Conservation (phyloP, 92 coral and sea anemone genomes). For the Parazoanthus darwini region DNA sequence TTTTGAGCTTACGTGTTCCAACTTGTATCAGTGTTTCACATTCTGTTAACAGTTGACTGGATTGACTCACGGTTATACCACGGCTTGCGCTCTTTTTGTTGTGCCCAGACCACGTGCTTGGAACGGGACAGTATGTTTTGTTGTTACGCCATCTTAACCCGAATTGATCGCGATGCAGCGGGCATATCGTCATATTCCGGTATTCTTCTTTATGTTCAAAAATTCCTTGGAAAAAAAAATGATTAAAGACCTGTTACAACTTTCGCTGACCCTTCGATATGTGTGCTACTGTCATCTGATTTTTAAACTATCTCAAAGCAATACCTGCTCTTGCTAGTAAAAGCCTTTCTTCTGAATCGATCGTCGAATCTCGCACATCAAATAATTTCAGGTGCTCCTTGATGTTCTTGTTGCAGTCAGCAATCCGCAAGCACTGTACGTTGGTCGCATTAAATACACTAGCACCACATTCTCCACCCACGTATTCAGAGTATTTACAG, state of each 20-base stretch:
- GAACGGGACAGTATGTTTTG: constrained; percentile 53
- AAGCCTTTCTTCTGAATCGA: constrained; percentile 30
- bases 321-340: constrained; percentile 38
- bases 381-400: constrained; percentile 56
- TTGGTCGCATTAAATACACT: constrained; percentile 40
- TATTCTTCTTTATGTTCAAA: constrained; percentile 32
- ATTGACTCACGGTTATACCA: constrained; percentile 56
- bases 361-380: constrained; percentile 37
- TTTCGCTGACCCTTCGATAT: constrained; percentile 38
- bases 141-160: constrained; percentile 61
- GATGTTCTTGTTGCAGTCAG: constrained; percentile 52
- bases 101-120: constrained; percentile 43
- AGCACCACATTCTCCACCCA: constrained; percentile 53
- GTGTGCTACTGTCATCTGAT: neutral
- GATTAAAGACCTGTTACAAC: constrained; percentile 31
- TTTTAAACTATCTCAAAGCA: neutral
- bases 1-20: constrained; percentile 57
- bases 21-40: constrained; percentile 51
- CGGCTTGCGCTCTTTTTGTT: constrained; percentile 48
- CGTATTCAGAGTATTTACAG: constrained; percentile 52
- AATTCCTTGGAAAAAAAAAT: constrained; percentile 16
- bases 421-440: constrained; percentile 52
- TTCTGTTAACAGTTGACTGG: constrained; percentile 45
- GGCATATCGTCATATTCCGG: constrained; percentile 51
- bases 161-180: constrained; percentile 57